phyloP scores from a whole-genome alignment of 2,888 invertebrate genomes.

The Euclidia mi region DNA sequence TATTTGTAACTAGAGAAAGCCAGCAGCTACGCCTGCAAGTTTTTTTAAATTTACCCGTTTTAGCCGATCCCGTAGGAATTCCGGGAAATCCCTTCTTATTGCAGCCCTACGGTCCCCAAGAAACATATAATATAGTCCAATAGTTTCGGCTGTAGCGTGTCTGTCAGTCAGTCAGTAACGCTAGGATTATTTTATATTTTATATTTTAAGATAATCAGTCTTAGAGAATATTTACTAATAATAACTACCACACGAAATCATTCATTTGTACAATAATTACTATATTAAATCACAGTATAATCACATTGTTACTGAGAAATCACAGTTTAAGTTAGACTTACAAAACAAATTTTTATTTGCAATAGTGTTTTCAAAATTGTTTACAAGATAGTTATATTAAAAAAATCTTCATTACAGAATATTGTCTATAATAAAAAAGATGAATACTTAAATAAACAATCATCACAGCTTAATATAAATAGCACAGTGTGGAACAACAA shows the following conservation, averaged over 20 bases:
- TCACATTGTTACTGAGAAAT: slow-evolving; percentile 14
- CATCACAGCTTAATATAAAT: slow-evolving; percentile 14
- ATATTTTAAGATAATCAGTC: neutral
- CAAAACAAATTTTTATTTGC: slow-evolving; percentile 11
- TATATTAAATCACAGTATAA: slow-evolving; percentile 13
- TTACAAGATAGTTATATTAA: slow-evolving; percentile 1
- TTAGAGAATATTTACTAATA: slow-evolving; percentile 12
- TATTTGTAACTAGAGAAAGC: too few relatives aligned
- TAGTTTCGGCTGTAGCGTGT: too few relatives aligned
- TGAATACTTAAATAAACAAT: slow-evolving; percentile 1
- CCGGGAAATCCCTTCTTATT: too few relatives aligned
- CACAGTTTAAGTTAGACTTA: slow-evolving; percentile 14
- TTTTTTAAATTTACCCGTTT: too few relatives aligned
- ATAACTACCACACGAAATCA: slow-evolving; percentile 10
- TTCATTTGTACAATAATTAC: slow-evolving; percentile 10
- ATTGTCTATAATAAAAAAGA: neutral
- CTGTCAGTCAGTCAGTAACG: too few relatives aligned
- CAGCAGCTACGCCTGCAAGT: too few relatives aligned
- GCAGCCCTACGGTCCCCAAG: too few relatives aligned
- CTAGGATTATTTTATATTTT: too few relatives aligned
- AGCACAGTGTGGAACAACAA: slow-evolving; percentile 12
- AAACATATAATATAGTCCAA: too few relatives aligned
- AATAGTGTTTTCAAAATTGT: slow-evolving; percentile 11
- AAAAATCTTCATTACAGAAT: too few relatives aligned
- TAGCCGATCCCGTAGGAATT: too few relatives aligned